phyloP scores from a whole-genome alignment of 2,113 vertebrate genomes.

The Numenius arquata region DNA sequence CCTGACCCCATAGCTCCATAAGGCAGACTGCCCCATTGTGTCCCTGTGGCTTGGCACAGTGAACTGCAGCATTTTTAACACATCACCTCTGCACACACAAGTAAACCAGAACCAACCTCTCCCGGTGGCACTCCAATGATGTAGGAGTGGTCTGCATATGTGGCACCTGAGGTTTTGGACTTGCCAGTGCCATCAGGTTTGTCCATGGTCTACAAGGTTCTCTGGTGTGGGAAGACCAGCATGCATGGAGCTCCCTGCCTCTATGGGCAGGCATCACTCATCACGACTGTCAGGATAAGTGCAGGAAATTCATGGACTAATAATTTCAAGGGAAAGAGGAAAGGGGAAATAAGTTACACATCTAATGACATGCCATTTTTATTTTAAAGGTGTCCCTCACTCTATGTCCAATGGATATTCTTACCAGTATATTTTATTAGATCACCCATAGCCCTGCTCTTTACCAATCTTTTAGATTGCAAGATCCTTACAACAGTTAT shows the following conservation, averaged over 20 bases:
- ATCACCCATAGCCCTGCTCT: background rate
- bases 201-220: background rate
- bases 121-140: accelerated
- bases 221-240: background rate
- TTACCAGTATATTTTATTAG: background rate
- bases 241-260: background rate
- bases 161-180: background rate
- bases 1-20: background rate
- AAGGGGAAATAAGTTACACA: background rate
- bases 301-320: background rate
- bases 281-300: accelerated
- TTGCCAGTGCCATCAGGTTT: background rate
- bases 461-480: background rate
- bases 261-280: background rate
- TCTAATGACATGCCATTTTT: background rate
- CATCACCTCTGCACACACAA: background rate
- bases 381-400: background rate
- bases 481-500: background rate
- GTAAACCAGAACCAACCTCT: background rate
- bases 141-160: background rate
- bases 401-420: background rate
- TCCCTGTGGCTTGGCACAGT: background rate
- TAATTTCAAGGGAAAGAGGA: background rate
- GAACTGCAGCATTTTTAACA: background rate
- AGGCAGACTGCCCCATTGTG: accelerated